These are phyloP conservation scores for Lagorchestes hirsutus DNA, from an alignment of 2,797 vertebrate species.

Conservation along the genomic window DNA sequence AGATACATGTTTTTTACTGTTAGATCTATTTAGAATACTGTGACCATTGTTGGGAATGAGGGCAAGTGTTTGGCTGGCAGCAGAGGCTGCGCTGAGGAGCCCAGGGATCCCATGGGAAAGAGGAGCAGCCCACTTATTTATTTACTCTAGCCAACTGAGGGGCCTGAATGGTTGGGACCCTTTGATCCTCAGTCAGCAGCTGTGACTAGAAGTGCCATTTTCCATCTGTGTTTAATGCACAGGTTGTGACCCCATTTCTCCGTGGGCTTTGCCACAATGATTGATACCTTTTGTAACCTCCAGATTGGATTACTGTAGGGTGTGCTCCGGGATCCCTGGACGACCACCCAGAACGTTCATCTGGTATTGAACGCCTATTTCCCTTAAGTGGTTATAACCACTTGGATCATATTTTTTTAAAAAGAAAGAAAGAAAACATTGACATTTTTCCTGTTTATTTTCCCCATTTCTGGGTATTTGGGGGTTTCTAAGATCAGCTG, in stretches of 20 bases:
- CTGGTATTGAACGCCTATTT: conserved; percentile 25
- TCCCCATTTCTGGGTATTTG: not conserved
- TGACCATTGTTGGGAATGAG: not conserved
- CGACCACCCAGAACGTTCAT: conserved; percentile 55
- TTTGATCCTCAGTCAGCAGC: not conserved
- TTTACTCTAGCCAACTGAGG: not conserved
- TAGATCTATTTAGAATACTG: not conserved
- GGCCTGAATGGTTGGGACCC: not conserved
- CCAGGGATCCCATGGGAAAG: not conserved
- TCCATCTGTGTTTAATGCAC: not conserved
- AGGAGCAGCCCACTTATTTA: not conserved
- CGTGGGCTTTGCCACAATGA: conserved; percentile 8
- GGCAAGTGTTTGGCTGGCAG: not conserved
- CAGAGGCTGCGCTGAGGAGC: not conserved
- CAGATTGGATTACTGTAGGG: not conserved
- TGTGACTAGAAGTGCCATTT: not conserved
- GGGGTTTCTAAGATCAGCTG: conserved; percentile 15
- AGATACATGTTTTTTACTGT: not conserved
- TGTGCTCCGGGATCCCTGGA: not conserved
- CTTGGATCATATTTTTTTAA: not conserved
- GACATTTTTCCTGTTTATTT: conserved; percentile 44
- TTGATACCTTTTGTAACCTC: conserved; percentile 44
- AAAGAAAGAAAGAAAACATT: not conserved
- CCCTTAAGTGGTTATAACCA: not conserved
- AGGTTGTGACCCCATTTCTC: conserved; percentile 32